phyloP scores from a whole-genome alignment of 2,797 vertebrate species.

The Iguana delicatissima region DNA sequence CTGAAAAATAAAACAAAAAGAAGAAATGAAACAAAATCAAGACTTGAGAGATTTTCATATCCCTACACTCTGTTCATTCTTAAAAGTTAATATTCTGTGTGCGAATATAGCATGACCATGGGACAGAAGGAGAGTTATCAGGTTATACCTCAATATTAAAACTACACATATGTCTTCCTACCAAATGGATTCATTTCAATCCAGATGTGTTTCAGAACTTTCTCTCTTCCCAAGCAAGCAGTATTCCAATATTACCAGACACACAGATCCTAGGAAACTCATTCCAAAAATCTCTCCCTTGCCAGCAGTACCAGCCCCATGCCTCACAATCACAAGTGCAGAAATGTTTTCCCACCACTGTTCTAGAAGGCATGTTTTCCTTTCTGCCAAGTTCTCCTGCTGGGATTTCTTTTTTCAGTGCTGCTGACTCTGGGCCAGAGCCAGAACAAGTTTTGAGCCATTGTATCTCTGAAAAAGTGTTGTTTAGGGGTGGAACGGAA shows the following conservation, averaged over 20 bases:
- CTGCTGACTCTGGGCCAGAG: too few species aligned
- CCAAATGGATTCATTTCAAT: neutral
- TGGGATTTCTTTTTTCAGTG: too few species aligned
- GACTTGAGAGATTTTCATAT: too few species aligned
- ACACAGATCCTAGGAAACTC: neutral
- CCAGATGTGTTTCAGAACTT: neutral
- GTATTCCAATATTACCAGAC: too few species aligned
- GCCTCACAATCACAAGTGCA: neutral
- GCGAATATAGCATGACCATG: neutral
- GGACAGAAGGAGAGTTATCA: neutral
- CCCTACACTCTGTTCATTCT: too few species aligned
- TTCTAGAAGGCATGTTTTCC: neutral
- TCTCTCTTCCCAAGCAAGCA: neutral
- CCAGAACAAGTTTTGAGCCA: too few species aligned
- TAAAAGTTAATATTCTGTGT: too few species aligned
- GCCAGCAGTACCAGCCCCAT: neutral
- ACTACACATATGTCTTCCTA: neutral
- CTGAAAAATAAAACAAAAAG: too few species aligned
- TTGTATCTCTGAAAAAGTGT: too few species aligned
- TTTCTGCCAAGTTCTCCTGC: neutral
- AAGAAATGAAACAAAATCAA: too few species aligned
- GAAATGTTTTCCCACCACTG: neutral
- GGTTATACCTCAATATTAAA: too few species aligned
- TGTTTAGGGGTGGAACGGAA: too few species aligned
- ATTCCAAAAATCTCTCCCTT: neutral